These are phyloP conservation scores for Burhinus oedicnemus DNA, from an alignment of 2,113 vertebrate species.

Conservation along the genomic window DNA sequence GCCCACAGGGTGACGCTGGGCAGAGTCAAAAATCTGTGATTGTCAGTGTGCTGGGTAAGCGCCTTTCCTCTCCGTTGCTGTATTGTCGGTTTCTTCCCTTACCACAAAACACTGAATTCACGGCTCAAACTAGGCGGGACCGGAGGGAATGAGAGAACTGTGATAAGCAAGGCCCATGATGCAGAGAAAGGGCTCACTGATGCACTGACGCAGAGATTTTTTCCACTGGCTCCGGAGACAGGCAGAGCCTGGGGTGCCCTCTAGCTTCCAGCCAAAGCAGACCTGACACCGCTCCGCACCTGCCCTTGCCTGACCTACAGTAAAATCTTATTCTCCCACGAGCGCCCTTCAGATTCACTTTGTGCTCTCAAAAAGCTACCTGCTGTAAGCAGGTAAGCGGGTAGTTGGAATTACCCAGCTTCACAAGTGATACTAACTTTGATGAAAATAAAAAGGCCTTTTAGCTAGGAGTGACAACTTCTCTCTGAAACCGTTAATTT, in stretches of 20 bases:
- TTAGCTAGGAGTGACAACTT: background rate
- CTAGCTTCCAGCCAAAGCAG: constrained; percentile 7
- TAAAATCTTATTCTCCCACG: fast-evolving
- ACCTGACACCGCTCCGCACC: background rate
- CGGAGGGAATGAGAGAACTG: background rate
- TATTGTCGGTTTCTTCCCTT: background rate
- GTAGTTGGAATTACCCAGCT: background rate
- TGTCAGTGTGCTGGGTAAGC: constrained; percentile 83
- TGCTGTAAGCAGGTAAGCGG: background rate
- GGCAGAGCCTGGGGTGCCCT: constrained; percentile 25
- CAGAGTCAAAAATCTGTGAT: constrained; percentile 71
- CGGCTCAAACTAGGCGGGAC: fast-evolving
- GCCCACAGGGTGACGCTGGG: constrained; percentile 70
- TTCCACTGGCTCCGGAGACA: background rate
- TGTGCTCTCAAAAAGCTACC: background rate
- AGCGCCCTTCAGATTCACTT: background rate
- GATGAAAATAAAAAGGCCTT: background rate
- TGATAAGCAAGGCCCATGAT: background rate
- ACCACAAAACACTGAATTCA: background rate
- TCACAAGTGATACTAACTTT: background rate
- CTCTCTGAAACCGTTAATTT: background rate
- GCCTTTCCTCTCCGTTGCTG: background rate
- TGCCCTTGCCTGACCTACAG: background rate
- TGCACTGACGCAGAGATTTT: background rate
- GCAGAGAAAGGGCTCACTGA: background rate